Base-by-base conservation (phyloP, 2,888 invertebrate genomes). In the Noctua janthe region DNA sequence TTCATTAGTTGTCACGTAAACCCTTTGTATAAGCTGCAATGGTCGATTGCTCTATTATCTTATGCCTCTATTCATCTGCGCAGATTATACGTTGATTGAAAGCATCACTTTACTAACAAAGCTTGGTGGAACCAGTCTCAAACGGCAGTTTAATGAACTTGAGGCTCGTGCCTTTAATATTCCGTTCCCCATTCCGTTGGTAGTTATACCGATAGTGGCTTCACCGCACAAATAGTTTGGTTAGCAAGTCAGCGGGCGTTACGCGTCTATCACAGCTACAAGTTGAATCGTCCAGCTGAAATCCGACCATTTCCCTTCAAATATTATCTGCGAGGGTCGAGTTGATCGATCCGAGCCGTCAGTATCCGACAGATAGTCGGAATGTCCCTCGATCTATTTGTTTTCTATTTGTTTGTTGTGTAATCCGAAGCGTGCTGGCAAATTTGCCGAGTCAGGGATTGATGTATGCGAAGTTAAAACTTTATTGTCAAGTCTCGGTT, bases 371-470 rank as follows among this genome's bases (percentile, higher is more conserved):
- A 84, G 83, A 89, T 88, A 85, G 84, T 78, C 79, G 80, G 81
- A 82, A 87, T 89, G 81, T 89, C 84, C 78, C 81, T 74, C 76
- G 76, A 86, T 83, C 86, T 80, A 83, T 89, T 82, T 84, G 82
- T 83, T 90, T 90, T 90, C 89, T 90, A 89, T 91, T 91, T 91
- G 90, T 92, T 92, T 91, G 90, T 90, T 91, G 89, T 91, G 91
- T 90, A 92, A 92, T 91, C 88, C 79, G 88, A 90, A 90, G 80
- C 88, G 87, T 87, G 83, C 89, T 82, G 87, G 80, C 75, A 87
- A 89, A 89, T 89, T 87, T 89, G 88, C 85, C 85, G 88, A 82
- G 84, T 84, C 84, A 72, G 78, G 86, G 85, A 88, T 85, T 90
- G 90, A 92, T 91, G 84, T 91, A 88, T 84, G 85, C 79, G 81